These are phyloP conservation scores for Glossosoma conforme DNA, from an alignment of 1,140 invertebrate species.

Conservation along the genomic window DNA sequence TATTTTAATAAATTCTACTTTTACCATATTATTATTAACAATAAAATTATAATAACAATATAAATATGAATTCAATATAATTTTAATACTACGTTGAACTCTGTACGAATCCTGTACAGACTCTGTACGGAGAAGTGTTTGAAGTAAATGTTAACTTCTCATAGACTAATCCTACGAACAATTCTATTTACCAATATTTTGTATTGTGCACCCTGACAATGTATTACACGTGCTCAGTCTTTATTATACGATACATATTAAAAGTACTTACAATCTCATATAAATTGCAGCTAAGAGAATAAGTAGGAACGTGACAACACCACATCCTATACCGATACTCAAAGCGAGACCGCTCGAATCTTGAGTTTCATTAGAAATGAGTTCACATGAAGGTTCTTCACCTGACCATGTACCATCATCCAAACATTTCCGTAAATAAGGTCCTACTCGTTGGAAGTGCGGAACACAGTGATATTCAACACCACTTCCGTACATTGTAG, in stretches of 20 bases:
- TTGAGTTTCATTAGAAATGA: constrained; percentile 57
- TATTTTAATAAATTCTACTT: neutral
- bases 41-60: constrained; percentile 18
- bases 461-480: constrained; percentile 87
- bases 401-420: constrained; percentile 81
- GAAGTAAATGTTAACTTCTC: too few species aligned
- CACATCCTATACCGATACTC: constrained; percentile 74
- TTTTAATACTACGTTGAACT: neutral
- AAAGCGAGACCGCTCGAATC: constrained; percentile 66
- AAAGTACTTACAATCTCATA: constrained; percentile 62
- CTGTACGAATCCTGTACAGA: too few species aligned
- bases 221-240: too few species aligned
- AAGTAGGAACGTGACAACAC: constrained; percentile 69
- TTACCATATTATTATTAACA: neutral
- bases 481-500: constrained; percentile 72
- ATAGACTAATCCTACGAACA: too few species aligned
- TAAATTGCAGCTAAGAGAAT: constrained; percentile 72
- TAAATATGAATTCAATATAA: neutral
- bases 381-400: constrained; percentile 70
- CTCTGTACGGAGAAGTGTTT: too few species aligned
- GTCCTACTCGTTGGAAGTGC: constrained; percentile 74
- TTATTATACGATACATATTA: too few species aligned
- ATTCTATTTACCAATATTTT: too few species aligned
- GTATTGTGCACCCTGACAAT: too few species aligned
- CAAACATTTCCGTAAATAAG: constrained; percentile 75